These are phyloP conservation scores for Hylaea fasciaria DNA, from an alignment of 2,888 invertebrate genomes.

Conservation along the genomic window DNA sequence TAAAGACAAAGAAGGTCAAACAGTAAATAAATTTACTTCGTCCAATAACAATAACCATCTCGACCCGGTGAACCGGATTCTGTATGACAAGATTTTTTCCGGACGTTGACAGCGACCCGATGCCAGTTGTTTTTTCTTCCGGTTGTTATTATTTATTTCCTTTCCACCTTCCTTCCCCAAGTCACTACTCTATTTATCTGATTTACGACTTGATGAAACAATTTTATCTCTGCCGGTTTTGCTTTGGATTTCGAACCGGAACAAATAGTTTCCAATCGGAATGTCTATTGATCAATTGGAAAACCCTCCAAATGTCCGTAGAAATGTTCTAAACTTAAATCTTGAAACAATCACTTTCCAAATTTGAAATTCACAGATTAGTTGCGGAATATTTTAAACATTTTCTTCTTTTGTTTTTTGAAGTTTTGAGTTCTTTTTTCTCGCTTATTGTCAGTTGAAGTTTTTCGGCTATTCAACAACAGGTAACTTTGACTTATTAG, in stretches of 20 bases:
- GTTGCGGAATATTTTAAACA: too few relatives aligned
- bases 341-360: too few relatives aligned
- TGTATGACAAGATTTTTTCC: conserved; percentile 36
- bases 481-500: too few relatives aligned
- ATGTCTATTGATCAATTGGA: too few relatives aligned
- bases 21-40: conserved; percentile 27
- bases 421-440: too few relatives aligned
- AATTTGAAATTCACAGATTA: too few relatives aligned
- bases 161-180: conserved; percentile 27
- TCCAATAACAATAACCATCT: conserved; percentile 30
- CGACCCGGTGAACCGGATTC: conserved; percentile 28
- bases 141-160: conserved; percentile 38
- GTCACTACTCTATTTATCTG: conserved; percentile 17
- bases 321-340: too few relatives aligned
- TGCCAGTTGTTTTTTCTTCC: conserved; percentile 36
- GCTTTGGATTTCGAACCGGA: neutral
- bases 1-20: conserved; percentile 21
- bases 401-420: too few relatives aligned
- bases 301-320: too few relatives aligned
- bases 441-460: too few relatives aligned
- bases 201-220: conserved; percentile 18
- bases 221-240: conserved; percentile 1
- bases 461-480: too few relatives aligned
- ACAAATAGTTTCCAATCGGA: too few relatives aligned
- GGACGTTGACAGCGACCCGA: conserved; percentile 35